Evolutionary conservation across 2,797 vertebrate species (phyloP), one percentile per base, ranked within the genome.

Genomic region (Falco berigora): DNA sequence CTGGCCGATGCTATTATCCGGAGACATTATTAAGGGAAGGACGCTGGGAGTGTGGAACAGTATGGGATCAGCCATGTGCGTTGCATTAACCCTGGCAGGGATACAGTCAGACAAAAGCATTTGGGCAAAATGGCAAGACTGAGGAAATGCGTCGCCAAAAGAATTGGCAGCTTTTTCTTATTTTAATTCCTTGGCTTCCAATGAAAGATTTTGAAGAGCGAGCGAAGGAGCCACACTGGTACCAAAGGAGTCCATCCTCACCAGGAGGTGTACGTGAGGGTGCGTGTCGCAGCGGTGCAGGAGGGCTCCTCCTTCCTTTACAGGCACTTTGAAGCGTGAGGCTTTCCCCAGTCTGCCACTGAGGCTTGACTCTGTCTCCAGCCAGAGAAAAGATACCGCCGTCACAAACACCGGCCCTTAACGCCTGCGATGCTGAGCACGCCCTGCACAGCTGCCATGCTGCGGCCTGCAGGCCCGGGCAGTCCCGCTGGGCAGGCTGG

Each of bases 361-460:
- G 22, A 5, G 62, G 52, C 58, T 34, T 15, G 44, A 30, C 49
- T 36, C 62, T 5, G 9, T 24, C 38, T 58, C 12, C 68, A 85
- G 18, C n/a, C 24, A 64, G 46, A 32, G 22, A 32, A 38, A 66
- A n/a, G 50, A 17, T 0, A 4, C 21, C 5, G 73, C 40, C 5
- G 36, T 7, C 38, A 34, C 68, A 24, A 32, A 4, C 68, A 9
- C 5, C 8, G 12, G 11, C 23, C 12, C 47, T 42, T 32, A 5
- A 5, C 5, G 14, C 8, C 0, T 16, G 67, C 0, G 1, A 38
- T 36, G 55, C 68, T 28, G 44, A 66, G 59, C 63, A 34, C 0
- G 23, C 67, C 12, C 34, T 4, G 3, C 1, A 1, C 0, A 2
- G 10, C 6, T 0, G 20, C 42, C 68, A 3, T 0, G 2, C 50